A percentile compares a stretch with the other conserved stretches of the same genome.
These are phyloP conservation scores for Catocala sponsa DNA, from an alignment of 2,888 invertebrate species.

Conservation along the genomic window DNA sequence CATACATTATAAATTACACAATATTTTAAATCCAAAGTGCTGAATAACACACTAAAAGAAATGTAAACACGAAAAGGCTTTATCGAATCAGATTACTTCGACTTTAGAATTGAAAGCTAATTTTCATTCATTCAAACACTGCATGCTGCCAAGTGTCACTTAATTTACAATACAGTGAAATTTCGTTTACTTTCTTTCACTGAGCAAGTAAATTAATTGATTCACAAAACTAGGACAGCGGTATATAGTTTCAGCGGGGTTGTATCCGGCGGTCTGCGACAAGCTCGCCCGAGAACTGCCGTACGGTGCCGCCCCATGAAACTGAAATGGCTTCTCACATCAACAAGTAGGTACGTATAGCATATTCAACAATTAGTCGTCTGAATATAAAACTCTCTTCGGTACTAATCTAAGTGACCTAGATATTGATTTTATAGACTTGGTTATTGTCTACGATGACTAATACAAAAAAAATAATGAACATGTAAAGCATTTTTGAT, in stretches of 20 bases:
- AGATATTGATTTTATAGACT: conserved; percentile 2
- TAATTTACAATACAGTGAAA: background rate
- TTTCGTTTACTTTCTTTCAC: conserved; percentile 3
- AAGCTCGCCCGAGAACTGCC: conserved; percentile 66
- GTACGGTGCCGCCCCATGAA: conserved; percentile 45
- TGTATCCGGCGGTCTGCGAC: conserved; percentile 30
- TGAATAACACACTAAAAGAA: background rate
- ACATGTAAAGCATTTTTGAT: too few species aligned
- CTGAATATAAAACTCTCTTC: conserved; percentile 25
- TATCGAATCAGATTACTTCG: background rate
- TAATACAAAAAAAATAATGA: too few species aligned
- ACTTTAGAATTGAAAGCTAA: background rate
- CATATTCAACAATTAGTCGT: conserved; percentile 25
- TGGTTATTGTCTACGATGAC: background rate
- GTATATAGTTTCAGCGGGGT: conserved; percentile 9
- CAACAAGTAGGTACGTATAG: conserved; percentile 51
- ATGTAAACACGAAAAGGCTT: conserved; percentile 5
- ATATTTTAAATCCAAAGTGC: too few species aligned
- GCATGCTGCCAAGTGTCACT: too few species aligned
- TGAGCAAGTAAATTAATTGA: conserved; percentile 3
- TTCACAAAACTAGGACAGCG: conserved; percentile 23
- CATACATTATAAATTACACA: too few species aligned
- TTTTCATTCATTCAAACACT: background rate
- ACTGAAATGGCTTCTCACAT: conserved; percentile 49
- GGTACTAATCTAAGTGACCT: conserved; percentile 7